Conservation (phyloP, 2,797 vertebrate species). For the Ctenochaetus hawaiiensis region DNA sequence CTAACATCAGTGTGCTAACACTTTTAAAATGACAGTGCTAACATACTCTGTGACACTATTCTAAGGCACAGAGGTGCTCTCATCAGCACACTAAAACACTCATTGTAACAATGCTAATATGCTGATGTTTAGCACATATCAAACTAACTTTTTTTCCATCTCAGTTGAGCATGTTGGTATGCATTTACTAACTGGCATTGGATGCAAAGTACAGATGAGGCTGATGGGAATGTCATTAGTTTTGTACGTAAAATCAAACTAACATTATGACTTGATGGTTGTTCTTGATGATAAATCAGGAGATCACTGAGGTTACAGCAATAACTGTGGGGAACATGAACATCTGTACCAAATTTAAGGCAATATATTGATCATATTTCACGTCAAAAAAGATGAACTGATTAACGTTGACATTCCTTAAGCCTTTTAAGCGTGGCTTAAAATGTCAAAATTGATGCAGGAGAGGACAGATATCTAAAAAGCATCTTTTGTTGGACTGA, state of each 20-base stretch:
- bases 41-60: neutral
- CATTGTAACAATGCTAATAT: no score
- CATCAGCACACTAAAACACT: no score
- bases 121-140: no score
- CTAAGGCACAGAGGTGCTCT: no score
- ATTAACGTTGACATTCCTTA: neutral
- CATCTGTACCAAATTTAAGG: neutral
- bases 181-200: neutral
- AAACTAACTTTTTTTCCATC: neutral
- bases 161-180: neutral
- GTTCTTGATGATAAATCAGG: neutral
- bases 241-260: neutral
- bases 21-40: neutral
- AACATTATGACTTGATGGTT: neutral
- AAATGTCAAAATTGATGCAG: neutral
- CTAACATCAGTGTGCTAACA: neutral
- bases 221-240: neutral
- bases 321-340: neutral
- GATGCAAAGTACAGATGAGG: neutral
- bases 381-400: neutral
- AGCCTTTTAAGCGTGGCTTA: neutral
- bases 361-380: neutral
- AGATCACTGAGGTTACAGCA: neutral
- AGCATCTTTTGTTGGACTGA: neutral
- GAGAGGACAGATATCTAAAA: neutral